phyloP scores from a whole-genome alignment of 2,888 invertebrate genomes.

The Cacoxenus indagator region DNA sequence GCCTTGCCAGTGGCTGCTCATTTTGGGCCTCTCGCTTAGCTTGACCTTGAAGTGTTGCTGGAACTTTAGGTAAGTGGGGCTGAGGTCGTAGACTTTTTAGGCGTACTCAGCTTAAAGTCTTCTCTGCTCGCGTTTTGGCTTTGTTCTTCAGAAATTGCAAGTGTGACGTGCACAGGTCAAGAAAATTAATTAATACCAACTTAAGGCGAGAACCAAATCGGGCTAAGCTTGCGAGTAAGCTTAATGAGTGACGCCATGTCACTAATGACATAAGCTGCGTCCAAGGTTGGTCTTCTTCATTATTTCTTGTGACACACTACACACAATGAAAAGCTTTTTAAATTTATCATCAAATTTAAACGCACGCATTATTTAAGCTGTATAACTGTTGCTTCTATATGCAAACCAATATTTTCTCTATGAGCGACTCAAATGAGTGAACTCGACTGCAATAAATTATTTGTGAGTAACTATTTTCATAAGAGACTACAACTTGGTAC shows the following conservation, averaged over 20 bases:
- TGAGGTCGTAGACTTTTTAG: not conserved
- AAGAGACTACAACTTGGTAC: too few species aligned
- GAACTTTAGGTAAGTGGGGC: conserved; percentile 9
- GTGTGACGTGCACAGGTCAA: not conserved
- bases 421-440: too few species aligned
- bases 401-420: too few species aligned
- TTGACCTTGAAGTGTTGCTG: not conserved
- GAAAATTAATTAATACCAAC: not conserved
- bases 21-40: not conserved
- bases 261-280: not conserved
- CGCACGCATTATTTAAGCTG: too few species aligned
- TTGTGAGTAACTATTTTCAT: too few species aligned
- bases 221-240: not conserved
- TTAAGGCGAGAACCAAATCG: not conserved
- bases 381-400: too few species aligned
- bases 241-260: not conserved
- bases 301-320: too few species aligned
- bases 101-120: not conserved
- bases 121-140: not conserved
- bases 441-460: too few species aligned
- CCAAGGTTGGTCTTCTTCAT: not conserved
- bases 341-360: too few species aligned
- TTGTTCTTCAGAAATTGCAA: too few species aligned
- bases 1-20: too few species aligned
- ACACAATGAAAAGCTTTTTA: too few species aligned